Conservation (phyloP, 2,113 vertebrate species). For the Aplodontia rufa region DNA sequence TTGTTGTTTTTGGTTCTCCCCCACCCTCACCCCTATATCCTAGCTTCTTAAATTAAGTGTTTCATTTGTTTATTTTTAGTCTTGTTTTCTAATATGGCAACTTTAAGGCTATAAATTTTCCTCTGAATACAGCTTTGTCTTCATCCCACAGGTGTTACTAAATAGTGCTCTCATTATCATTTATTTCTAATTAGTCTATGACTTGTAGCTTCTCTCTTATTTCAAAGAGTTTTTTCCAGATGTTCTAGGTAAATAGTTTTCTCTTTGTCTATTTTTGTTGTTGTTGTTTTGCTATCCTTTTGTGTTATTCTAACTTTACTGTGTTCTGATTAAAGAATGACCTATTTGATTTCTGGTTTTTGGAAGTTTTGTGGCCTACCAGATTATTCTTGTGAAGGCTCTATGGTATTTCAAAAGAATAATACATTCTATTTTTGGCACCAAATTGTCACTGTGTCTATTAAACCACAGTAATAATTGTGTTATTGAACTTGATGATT, state of each 20-base stretch:
- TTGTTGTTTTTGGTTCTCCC: background rate
- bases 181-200: background rate
- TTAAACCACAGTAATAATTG: background rate
- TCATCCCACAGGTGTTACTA: background rate
- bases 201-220: background rate
- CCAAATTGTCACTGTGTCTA: constrained; percentile 10
- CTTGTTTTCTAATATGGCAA: background rate
- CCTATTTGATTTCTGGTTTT: constrained; percentile 2
- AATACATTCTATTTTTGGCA: constrained; percentile 33
- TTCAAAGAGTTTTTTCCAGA: background rate
- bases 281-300: background rate
- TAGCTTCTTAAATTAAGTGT: background rate
- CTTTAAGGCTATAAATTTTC: background rate
- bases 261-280: background rate
- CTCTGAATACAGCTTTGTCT: background rate
- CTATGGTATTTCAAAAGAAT: constrained; percentile 16
- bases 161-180: background rate
- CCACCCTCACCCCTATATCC: background rate
- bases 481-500: background rate
- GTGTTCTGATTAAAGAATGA: background rate
- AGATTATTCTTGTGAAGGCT: background rate
- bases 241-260: background rate
- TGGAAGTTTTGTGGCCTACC: background rate
- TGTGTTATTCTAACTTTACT: constrained; percentile 17
- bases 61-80: background rate